phyloP scores from a whole-genome alignment of 2,888 invertebrate genomes.

The Autographa gamma region DNA sequence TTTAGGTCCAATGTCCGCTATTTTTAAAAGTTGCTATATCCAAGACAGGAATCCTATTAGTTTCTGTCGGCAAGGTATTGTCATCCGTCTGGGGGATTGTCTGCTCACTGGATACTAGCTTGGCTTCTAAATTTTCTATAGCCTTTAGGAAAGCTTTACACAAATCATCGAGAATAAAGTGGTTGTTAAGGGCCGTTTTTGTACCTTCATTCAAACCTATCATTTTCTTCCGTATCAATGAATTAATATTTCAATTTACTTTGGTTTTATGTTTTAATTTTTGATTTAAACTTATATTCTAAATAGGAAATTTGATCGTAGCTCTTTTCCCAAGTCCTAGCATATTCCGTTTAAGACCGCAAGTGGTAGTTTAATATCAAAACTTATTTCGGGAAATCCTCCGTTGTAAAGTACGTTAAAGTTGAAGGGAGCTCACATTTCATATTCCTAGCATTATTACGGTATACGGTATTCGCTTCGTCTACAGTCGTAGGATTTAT shows the following conservation, averaged over 20 bases:
- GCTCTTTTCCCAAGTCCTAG: neutral
- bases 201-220: neutral
- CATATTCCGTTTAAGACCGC: constrained; percentile 8
- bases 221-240: neutral
- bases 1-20: constrained; percentile 20
- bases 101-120: constrained; percentile 34
- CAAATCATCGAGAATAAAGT: constrained; percentile 30
- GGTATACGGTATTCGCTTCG: constrained; percentile 54
- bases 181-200: constrained; percentile 10
- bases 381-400: constrained; percentile 42
- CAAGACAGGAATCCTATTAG: constrained; percentile 55
- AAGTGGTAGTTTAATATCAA: constrained; percentile 42
- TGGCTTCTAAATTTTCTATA: constrained; percentile 32
- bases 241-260: neutral
- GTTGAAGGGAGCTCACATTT: constrained; percentile 57
- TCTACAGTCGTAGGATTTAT: constrained; percentile 62
- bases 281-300: neutral
- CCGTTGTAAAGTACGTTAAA: constrained; percentile 26
- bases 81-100: constrained; percentile 53
- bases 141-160: constrained; percentile 35
- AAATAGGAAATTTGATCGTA: neutral
- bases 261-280: too few relatives aligned
- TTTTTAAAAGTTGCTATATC: constrained; percentile 47
- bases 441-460: constrained; percentile 59
- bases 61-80: constrained; percentile 56